Percentiles rank a stretch among this genome's conserved stretches.
phyloP scores from a whole-genome alignment of 2,888 invertebrate species.

The Pyralis farinalis region DNA sequence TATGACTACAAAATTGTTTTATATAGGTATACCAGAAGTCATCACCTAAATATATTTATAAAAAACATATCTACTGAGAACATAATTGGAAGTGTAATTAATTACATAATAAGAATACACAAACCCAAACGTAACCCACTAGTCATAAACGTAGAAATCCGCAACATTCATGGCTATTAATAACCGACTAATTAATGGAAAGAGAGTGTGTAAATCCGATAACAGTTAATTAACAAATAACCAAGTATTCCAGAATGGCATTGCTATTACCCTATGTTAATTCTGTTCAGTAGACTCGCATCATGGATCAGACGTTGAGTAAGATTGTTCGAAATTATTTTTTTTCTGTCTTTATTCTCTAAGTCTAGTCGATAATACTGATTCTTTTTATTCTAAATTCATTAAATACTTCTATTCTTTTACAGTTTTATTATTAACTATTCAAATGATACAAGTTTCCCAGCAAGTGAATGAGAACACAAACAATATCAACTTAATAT shows the following conservation, averaged over 20 bases:
- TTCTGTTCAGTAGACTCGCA: neutral
- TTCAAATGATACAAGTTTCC: neutral
- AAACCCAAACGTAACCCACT: no score
- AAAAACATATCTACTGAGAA: no score
- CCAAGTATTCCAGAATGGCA: constrained; percentile 22
- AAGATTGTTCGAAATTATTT: constrained; percentile 22
- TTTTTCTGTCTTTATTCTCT: neutral
- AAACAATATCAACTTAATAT: constrained; percentile 26
- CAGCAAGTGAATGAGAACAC: constrained; percentile 13
- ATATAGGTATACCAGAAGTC: no score
- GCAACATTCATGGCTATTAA: constrained; percentile 27
- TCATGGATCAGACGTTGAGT: constrained; percentile 26
- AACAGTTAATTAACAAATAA: constrained; percentile 47
- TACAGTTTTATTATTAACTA: constrained; percentile 3
- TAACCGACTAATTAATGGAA: constrained; percentile 37
- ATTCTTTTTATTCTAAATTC: no score
- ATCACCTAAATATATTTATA: no score
- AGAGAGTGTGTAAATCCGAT: constrained; percentile 43
- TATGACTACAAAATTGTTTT: no score
- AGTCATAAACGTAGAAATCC: no score
- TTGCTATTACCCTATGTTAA: constrained; percentile 3
- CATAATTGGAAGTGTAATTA: no score
- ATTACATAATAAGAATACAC: no score
- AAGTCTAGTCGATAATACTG: neutral
- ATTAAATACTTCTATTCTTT: constrained; percentile 2